Evolutionary conservation across 2,797 vertebrate species (phyloP).

Genomic region (Pantherophis vulpinus): DNA sequence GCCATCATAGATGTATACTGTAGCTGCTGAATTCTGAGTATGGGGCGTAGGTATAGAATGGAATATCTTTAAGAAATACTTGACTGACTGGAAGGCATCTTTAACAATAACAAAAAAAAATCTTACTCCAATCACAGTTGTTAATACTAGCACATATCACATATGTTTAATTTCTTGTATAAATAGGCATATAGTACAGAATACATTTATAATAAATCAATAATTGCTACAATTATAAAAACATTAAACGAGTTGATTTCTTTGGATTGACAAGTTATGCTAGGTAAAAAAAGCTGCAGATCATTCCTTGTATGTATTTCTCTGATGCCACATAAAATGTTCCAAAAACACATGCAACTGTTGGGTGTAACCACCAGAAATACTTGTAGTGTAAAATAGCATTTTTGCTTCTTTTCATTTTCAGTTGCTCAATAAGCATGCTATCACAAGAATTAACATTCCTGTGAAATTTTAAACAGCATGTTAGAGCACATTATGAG

Average conservation of each 20-base stretch:
- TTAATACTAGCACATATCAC: not conserved
- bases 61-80: not conserved
- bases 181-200: not conserved
- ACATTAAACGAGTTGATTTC: not conserved
- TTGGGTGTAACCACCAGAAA: slow-evolving; percentile 34
- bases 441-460: slow-evolving; percentile 35
- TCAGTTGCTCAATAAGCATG: slow-evolving; percentile 45
- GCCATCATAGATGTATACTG: not conserved
- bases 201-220: not conserved
- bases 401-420: not conserved
- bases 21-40: not conserved
- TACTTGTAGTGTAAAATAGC: slow-evolving; percentile 22
- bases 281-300: not conserved
- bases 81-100: not conserved
- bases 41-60: not conserved
- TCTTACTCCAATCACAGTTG: not conserved
- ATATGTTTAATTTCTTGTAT: not conserved
- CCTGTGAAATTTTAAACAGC: slow-evolving; percentile 35
- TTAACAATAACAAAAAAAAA: not conserved
- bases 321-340: not conserved
- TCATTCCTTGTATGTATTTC: not conserved
- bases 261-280: not conserved
- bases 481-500: slow-evolving; percentile 20
- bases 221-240: not conserved
- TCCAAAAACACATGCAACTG: slow-evolving; percentile 20